phyloP scores from a whole-genome alignment of 2,113 vertebrate genomes.

The Xenopus borealis region DNA sequence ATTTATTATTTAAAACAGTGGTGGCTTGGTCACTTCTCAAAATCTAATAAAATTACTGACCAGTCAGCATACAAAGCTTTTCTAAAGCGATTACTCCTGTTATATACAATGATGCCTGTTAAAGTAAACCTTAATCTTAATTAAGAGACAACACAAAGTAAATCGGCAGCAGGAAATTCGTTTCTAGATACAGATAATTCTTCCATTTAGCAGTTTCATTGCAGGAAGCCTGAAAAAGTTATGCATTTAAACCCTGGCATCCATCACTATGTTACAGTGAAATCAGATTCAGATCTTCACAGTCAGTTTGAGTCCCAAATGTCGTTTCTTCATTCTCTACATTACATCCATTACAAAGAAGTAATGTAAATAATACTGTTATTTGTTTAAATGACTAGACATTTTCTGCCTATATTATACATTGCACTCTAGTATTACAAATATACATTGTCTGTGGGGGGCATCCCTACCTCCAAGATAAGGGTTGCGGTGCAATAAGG shows the following conservation, averaged over 20 bases:
- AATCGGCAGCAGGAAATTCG: slow-evolving; percentile 10
- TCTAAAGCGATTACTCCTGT: not conserved
- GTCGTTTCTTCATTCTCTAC: no score
- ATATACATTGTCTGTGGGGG: no score
- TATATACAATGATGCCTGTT: slow-evolving; percentile 15
- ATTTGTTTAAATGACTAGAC: no score
- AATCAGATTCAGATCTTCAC: slow-evolving; percentile 11
- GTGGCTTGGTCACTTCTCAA: slow-evolving; percentile 17
- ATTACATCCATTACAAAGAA: no score
- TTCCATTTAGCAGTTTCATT: not conserved
- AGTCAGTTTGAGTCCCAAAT: not conserved
- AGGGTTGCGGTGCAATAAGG: no score
- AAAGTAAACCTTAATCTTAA: slow-evolving; percentile 5
- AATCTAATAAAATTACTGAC: slow-evolving; percentile 16
- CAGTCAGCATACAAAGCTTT: slow-evolving; percentile 15
- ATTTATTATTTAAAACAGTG: slow-evolving; percentile 12
- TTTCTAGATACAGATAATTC: not conserved
- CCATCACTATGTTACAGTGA: not conserved
- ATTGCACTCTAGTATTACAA: no score
- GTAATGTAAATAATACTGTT: no score
- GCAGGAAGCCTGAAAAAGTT: slow-evolving; percentile 3
- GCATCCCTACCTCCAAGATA: no score
- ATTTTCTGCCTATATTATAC: no score
- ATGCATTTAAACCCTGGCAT: not conserved
- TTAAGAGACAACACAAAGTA: not conserved